Evolutionary conservation across 2,113 vertebrate genomes (phyloP), one percentile per base, ranked within the genome.

Genomic region (Arvicanthis niloticus): DNA sequence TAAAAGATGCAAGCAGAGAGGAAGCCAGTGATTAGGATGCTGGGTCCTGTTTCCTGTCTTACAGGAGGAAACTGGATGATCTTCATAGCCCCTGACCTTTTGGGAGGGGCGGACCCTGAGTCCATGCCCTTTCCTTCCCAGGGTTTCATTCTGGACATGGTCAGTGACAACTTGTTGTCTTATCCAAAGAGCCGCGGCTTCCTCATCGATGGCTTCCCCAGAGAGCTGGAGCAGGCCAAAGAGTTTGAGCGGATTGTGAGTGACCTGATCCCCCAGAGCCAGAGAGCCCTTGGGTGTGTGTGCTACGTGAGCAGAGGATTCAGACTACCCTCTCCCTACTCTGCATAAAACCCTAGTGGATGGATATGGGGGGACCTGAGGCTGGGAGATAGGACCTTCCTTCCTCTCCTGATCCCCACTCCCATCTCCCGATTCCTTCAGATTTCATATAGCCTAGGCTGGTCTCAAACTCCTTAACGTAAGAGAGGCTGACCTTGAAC

Each of bases 241-340:
- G 95, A 98, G 68, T 98, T 97, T 29, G 98, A 98, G 53, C 60
- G 42, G 13, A 48, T 97, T 5, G 97, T 98, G 93, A 97, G 98
- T 95, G 26, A 40, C 37, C 22, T 0, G 6, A 12, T 34, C 31
- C 11, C 77, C 60, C 0, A 0, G 3, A 17, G 29, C 42, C 0
- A 0, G 3, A 13, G 29, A 1, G 42, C 37, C 12, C 7, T 21
- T 68, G 13, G 0, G 19, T 1, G 68, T 12, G 65, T 5, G 31
- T 7, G 62, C 72, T 22, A 16, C 0, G 9, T 19, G 45, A 4
- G 42, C 22, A 37, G 34, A 31, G 70, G 5, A 13, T 3, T n/a
- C 37, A n/a, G 12, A 37, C 34, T 37, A 72, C 5, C 5, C 37
- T 21, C 9, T 19, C 24, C 4, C 15, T 7, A 1, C 29, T 40